Evolutionary conservation across 2,113 vertebrate genomes (phyloP).

Genomic region (Xyliphius kryptos): DNA sequence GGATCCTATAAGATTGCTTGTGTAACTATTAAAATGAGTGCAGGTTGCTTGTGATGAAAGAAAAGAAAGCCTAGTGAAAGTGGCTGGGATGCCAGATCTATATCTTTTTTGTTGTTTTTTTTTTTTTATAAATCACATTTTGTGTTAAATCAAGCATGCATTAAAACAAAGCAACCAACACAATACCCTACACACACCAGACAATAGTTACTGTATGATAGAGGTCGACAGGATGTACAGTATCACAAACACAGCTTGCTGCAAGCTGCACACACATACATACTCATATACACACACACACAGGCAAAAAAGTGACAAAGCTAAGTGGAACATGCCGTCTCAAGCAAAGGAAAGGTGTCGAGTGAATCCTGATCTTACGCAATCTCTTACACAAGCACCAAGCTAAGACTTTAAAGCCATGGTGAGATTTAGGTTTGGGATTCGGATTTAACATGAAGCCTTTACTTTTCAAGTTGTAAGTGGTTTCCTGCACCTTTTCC

Average conservation of each 20-base stretch:
- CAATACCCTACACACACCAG: background rate
- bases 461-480: background rate
- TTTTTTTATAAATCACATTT: no score
- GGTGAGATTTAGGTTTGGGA: background rate
- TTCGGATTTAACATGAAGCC: slow-evolving; percentile 1
- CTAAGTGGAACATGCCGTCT: background rate
- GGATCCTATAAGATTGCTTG: no score
- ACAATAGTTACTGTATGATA: background rate
- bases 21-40: no score
- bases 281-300: slow-evolving; percentile 1
- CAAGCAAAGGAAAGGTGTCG: background rate
- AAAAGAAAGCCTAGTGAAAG: no score
- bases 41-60: no score
- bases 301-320: slow-evolving; percentile 13
- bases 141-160: no score
- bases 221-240: slow-evolving; percentile 8
- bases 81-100: no score
- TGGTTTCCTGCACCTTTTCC: background rate
- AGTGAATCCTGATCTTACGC: background rate
- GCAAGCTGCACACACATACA: slow-evolving; percentile 8
- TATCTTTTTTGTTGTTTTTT: no score
- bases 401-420: background rate
- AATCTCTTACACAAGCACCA: background rate
- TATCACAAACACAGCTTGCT: background rate
- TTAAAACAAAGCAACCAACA: background rate